A percentile compares a stretch with the other conserved stretches of the same genome.
These are phyloP conservation scores for Neoniphon sammara DNA, from an alignment of 2,797 vertebrate species.

Conservation along the genomic window DNA sequence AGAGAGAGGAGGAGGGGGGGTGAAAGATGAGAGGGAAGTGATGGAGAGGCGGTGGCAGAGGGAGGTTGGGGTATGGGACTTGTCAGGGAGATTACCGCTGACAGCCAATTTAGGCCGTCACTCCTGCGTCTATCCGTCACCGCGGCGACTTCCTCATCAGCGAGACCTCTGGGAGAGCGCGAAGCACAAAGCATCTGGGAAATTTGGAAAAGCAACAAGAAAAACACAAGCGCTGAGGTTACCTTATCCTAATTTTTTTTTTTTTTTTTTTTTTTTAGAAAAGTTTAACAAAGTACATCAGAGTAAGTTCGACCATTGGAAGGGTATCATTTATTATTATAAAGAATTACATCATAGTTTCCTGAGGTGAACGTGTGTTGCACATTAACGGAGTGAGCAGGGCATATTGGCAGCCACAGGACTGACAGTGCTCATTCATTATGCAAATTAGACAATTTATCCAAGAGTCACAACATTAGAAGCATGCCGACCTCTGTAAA, in stretches of 20 bases:
- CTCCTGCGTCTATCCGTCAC: slow-evolving; percentile 27
- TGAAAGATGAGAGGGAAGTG: slow-evolving; percentile 8
- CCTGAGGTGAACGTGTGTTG: too few species aligned
- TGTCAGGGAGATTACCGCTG: slow-evolving; percentile 21
- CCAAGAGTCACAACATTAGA: neutral
- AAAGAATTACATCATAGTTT: too few species aligned
- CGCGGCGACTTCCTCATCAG: neutral
- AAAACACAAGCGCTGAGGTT: neutral
- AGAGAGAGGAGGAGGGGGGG: neutral
- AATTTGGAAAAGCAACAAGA: neutral
- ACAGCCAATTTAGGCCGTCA: slow-evolving; percentile 43
- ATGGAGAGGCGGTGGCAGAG: neutral
- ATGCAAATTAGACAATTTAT: neutral
- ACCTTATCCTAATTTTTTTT: neutral
- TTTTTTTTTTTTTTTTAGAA: too few species aligned
- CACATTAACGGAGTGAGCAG: too few species aligned
- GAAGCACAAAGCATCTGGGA: neutral
- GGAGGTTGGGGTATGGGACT: slow-evolving; percentile 17
- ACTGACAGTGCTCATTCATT: too few species aligned
- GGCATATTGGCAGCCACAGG: too few species aligned
- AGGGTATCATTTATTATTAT: too few species aligned
- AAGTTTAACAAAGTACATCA: too few species aligned
- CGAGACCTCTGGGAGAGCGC: neutral
- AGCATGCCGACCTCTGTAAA: neutral
- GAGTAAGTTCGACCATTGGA: too few species aligned